Percentiles rank a stretch among this genome's conserved stretches.
Evolutionary conservation across 2,888 invertebrate species (phyloP).

Genomic region (Anoplius nigerrimus): DNA sequence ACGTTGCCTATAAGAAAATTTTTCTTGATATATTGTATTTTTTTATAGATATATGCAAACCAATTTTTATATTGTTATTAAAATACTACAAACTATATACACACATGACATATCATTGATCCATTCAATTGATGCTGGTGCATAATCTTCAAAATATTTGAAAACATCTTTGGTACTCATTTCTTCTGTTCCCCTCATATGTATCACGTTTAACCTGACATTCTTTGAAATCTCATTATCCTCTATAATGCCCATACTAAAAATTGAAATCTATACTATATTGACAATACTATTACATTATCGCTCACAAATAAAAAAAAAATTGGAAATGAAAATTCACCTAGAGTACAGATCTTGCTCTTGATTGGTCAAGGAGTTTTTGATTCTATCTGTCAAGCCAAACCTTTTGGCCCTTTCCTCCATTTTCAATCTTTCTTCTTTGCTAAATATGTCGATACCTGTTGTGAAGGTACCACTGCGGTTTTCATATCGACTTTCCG

Average conservation of each 20-base stretch:
- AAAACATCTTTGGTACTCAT: conserved; percentile 88
- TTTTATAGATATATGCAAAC: background rate
- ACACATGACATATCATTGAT: conserved; percentile 86
- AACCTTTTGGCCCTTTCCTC: conserved; percentile 79
- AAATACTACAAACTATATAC: conserved; percentile 56
- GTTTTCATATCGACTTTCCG: conserved; percentile 62
- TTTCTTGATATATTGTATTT: background rate
- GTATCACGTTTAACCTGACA: conserved; percentile 84
- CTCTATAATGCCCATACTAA: conserved; percentile 78
- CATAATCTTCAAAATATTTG: conserved; percentile 85
- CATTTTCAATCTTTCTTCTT: conserved; percentile 76
- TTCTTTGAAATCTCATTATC: conserved; percentile 78
- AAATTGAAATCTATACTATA: conserved; percentile 28
- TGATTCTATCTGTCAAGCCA: conserved; percentile 75
- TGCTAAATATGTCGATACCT: conserved; percentile 76
- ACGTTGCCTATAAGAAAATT: conserved; percentile 77
- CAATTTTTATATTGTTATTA: background rate
- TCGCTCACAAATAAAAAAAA: background rate
- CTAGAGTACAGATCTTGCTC: conserved; percentile 75
- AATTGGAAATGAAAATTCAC: conserved; percentile 55
- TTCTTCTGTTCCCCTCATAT: conserved; percentile 85
- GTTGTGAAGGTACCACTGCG: conserved; percentile 74
- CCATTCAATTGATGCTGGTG: conserved; percentile 88
- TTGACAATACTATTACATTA: background rate
- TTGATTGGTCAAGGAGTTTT: conserved; percentile 70